Evolutionary conservation across 2,888 invertebrate genomes (phyloP), one percentile per base, ranked within the genome.

Genomic region (Leptinotarsa haldemani): DNA sequence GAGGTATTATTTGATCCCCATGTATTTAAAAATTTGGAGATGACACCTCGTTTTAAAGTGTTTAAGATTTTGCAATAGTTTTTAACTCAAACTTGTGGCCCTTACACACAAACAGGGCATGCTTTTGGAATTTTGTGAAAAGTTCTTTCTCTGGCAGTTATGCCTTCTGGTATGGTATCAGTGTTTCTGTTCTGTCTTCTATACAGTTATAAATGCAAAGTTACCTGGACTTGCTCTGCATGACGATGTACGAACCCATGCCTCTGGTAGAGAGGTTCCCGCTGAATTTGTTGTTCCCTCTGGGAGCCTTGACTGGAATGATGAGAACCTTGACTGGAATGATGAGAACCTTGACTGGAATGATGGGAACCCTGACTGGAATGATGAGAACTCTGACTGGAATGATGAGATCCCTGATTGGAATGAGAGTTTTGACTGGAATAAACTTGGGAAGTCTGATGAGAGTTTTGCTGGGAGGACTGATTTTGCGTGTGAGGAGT

Each of bases 151-250:
- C 30, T 40, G 40, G 9, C 40, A 40, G 40, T 40, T 40, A 40
- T 9, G 9, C 40, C 9, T 9, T 40, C 40, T 40, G 40, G 40
- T n/a, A n/a, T n/a, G n/a, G n/a, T n/a, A n/a, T n/a, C n/a, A n/a
- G n/a, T n/a, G n/a, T n/a, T 9, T 40, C 40, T 40, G 40, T 40
- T 1, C 40, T 9, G 40, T 40, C 3, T 40, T 9, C 40, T 40
- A 40, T 40, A 40, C 9, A 40, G 40, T 40, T 40, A 40, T 40
- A 9, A 12, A 40, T 40, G 9, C 40, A 40, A 40, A 40, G 50
- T 77, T 76, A 84, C 86, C 83, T 87, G 86, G 2, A 87, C 87
- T 82, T 87, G 87, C 77, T 87, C 87, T 1, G 87, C 87, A 75
- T 87, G 87, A 68, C 86, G 80, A 71, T 87, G 87, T 9, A 86